These are phyloP conservation scores for Apostichopus californicus DNA, from an alignment of 35 echinoderm and acorn worm species.

Conservation along the genomic window DNA sequence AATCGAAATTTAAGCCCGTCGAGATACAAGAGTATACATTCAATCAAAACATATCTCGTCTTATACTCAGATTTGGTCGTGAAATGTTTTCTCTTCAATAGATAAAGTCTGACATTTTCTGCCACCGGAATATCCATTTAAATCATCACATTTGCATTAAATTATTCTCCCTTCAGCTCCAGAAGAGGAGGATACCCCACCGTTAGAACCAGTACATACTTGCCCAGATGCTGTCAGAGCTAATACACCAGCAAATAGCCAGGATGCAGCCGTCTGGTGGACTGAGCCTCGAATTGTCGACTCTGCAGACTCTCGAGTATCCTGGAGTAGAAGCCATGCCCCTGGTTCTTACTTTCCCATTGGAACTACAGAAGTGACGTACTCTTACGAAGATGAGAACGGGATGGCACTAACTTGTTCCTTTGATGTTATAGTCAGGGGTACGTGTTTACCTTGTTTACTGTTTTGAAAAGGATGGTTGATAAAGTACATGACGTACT, in stretches of 20 bases:
- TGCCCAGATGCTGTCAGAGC: neutral
- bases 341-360: neutral
- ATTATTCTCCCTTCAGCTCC: neutral
- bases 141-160: too few species aligned
- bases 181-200: neutral
- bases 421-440: neutral
- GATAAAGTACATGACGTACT: too few species aligned
- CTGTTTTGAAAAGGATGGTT: too few species aligned
- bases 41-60: too few species aligned
- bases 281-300: neutral
- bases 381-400: neutral
- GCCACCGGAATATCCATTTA: too few species aligned
- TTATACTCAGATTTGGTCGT: too few species aligned
- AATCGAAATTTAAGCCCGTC: too few species aligned
- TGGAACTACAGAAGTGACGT: constrained; percentile 7
- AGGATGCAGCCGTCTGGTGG: neutral
- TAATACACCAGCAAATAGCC: neutral
- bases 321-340: constrained; percentile 1
- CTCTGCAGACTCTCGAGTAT: neutral
- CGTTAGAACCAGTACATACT: neutral
- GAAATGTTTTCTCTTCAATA: too few species aligned
- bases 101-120: too few species aligned
- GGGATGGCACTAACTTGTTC: neutral
- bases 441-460: neutral
- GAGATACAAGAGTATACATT: too few species aligned